These are phyloP conservation scores for Thumatha senex DNA, from an alignment of 2,888 invertebrate genomes.

Conservation along the genomic window DNA sequence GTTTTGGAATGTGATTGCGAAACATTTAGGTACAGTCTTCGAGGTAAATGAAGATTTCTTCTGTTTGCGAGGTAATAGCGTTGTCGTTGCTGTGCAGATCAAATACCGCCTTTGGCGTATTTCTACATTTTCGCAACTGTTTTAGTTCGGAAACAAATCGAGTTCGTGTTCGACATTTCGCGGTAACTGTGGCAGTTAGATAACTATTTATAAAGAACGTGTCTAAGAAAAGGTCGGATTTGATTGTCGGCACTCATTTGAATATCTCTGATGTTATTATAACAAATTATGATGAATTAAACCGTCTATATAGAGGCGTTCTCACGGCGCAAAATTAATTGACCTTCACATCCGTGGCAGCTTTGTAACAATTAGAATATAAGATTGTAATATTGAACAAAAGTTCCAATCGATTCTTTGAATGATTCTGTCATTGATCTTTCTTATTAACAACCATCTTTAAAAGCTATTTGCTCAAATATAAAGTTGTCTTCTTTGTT, in stretches of 20 bases:
- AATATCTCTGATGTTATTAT: slow-evolving; percentile 79
- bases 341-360: slow-evolving; percentile 68
- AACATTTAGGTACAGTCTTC: slow-evolving; percentile 37
- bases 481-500: slow-evolving; percentile 56
- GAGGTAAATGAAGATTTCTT: slow-evolving; percentile 49
- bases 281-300: slow-evolving; percentile 80
- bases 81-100: slow-evolving; percentile 37
- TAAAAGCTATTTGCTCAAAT: slow-evolving; percentile 43
- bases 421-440: slow-evolving; percentile 34
- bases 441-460: slow-evolving; percentile 38
- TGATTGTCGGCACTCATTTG: slow-evolving; percentile 81
- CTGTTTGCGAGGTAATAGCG: slow-evolving; percentile 45
- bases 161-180: slow-evolving; percentile 81
- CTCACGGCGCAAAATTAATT: slow-evolving; percentile 76
- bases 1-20: slow-evolving; percentile 46
- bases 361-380: slow-evolving; percentile 52
- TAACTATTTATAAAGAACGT: slow-evolving; percentile 82
- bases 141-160: slow-evolving; percentile 75
- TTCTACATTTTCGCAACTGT: slow-evolving; percentile 73
- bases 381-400: slow-evolving; percentile 42
- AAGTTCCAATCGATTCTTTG: slow-evolving; percentile 41
- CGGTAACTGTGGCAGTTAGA: slow-evolving; percentile 76
- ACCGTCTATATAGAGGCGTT: slow-evolving; percentile 72
- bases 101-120: slow-evolving; percentile 57
- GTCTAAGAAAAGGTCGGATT: slow-evolving; percentile 81